These are phyloP conservation scores for Parasteatoda lunata DNA, from an alignment of 2,888 invertebrate species.

Conservation along the genomic window DNA sequence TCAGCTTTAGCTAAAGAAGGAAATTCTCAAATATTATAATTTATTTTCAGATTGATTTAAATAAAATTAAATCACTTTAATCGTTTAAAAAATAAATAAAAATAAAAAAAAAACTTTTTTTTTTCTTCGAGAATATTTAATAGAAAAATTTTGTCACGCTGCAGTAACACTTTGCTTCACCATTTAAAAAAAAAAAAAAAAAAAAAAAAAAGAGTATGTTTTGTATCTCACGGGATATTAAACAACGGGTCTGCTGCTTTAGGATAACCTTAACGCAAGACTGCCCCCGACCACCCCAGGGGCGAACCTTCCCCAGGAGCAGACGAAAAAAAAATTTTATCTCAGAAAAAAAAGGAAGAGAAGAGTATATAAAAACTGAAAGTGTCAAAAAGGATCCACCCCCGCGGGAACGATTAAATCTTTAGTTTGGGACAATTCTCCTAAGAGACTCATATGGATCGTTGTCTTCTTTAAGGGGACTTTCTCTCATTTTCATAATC, in stretches of 20 bases:
- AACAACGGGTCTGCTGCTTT: conserved; percentile 38
- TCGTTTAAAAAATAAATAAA: too few species aligned
- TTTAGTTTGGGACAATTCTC: neutral
- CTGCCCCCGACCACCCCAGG: conserved; percentile 37
- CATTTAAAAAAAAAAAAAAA: too few species aligned
- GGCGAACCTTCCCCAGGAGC: conserved; percentile 41
- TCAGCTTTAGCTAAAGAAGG: too few species aligned
- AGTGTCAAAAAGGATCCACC: conserved; percentile 61
- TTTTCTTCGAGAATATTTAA: too few species aligned
- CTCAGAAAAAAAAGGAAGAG: conserved; percentile 18
- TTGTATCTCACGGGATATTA: conserved; percentile 6
- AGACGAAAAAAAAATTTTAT: conserved; percentile 50
- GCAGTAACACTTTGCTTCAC: too few species aligned
- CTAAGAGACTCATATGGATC: neutral
- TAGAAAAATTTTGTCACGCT: too few species aligned
- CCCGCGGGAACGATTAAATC: conserved; percentile 61
- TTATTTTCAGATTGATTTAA: too few species aligned
- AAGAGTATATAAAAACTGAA: conserved; percentile 47
- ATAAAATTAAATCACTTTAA: too few species aligned
- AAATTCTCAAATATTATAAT: too few species aligned
- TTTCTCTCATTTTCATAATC: neutral
- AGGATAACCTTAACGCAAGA: conserved; percentile 64
- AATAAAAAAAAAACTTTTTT: too few species aligned
- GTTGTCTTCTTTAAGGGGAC: neutral
- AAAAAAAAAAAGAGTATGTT: too few species aligned